Evolutionary conservation across 2,888 invertebrate genomes (phyloP), one percentile per base, ranked within the genome.

Genomic region (Therioaphis trifolii): DNA sequence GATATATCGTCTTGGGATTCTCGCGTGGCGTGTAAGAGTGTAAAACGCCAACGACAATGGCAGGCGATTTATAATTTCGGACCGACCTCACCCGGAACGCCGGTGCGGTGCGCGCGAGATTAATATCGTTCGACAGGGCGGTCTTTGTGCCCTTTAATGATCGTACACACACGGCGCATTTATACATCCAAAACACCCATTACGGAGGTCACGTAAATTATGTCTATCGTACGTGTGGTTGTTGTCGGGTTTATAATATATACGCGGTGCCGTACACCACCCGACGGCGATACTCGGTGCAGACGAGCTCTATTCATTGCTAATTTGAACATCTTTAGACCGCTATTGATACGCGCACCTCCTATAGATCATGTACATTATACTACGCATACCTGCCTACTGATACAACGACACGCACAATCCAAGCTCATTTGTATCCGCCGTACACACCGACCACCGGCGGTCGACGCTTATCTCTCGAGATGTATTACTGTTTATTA

Each of bases 271-370:
- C 1, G 35, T 7, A 35, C 35, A 35, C 35, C 4, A 35, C 35
- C 35, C 4, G 7, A 35, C 35, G 35, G 7, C 35, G 7, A 7
- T 9, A 9, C 40, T 40, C 5, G 35, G 18, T 21, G 21, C 35
- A 18, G 52, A 74, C 63, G 72, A 63, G 82, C 49, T 72, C 82
- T 82, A 82, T 82, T 82, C 82, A 82, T 74, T 66, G 82, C 82
- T 82, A 82, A 82, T 82, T 82, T 82, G 82, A 82, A 82, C 82
- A 66, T 82, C 82, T 82, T 74, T 74, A 74, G 82, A 40, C 46
- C 29, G 71, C 80, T 71, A 71, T 71, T 80, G 71, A 80, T 80
- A 79, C 15, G 2, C 68, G 24, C 40, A 7, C 78, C 21, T 66
- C 35, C 66, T 4, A 40, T 49, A 49, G n/a, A 21, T 1, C 21